These are phyloP conservation scores for Malthinus seriepunctatus DNA, from an alignment of 2,888 invertebrate species.

Conservation along the genomic window DNA sequence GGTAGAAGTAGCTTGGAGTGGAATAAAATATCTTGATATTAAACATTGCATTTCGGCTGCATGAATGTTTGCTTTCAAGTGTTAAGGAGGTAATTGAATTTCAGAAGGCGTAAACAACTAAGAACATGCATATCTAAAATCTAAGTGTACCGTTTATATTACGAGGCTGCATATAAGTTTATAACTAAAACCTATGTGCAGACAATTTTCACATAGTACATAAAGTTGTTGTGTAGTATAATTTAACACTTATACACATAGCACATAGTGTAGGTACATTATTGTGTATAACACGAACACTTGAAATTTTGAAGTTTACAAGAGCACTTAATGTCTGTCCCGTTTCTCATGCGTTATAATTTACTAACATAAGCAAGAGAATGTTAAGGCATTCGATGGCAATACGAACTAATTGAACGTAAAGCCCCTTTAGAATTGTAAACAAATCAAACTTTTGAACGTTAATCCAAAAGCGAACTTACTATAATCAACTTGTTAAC, in stretches of 20 bases:
- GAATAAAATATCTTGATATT: conserved; percentile 9
- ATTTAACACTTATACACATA: conserved; percentile 16
- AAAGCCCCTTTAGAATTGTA: conserved; percentile 22
- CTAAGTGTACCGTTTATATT: conserved; percentile 2
- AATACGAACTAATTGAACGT: conserved; percentile 16
- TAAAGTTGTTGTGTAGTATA: conserved; percentile 11
- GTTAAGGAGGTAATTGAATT: conserved; percentile 15
- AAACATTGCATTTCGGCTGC: conserved; percentile 5
- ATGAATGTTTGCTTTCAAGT: conserved; percentile 8
- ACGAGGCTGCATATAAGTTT: conserved; percentile 3
- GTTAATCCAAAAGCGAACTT: conserved; percentile 20
- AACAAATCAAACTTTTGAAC: conserved; percentile 28
- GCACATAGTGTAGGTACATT: conserved; percentile 1
- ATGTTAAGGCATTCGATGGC: conserved; percentile 9
- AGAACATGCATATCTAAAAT: conserved; percentile 12
- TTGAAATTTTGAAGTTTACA: conserved; percentile 14
- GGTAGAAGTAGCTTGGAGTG: background rate
- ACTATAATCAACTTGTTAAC: conserved; percentile 24
- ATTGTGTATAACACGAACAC: conserved; percentile 11
- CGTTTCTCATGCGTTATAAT: conserved; percentile 19
- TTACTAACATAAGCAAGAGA: conserved; percentile 8
- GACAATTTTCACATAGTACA: conserved; percentile 19
- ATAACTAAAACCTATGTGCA: conserved; percentile 9
- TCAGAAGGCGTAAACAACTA: conserved; percentile 16
- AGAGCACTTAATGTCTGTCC: conserved; percentile 18